phyloP scores from a whole-genome alignment of 2,797 vertebrate genomes.

The Phataginus tetradactyla region DNA sequence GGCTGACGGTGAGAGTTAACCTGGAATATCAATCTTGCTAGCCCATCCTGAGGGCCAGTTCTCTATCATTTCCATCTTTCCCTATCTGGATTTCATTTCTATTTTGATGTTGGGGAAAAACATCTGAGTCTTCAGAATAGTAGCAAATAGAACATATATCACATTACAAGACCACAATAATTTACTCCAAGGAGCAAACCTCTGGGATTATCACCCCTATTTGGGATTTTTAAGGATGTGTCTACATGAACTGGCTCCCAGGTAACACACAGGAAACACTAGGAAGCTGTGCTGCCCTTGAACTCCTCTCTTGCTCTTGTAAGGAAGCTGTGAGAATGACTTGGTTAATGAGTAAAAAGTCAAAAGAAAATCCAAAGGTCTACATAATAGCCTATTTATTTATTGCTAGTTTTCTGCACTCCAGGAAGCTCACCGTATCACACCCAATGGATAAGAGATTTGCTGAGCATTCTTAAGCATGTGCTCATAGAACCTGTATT shows the following conservation, averaged over 20 bases:
- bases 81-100: not conserved
- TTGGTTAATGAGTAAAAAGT: not conserved
- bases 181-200: not conserved
- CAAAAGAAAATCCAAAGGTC: not conserved
- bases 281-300: not conserved
- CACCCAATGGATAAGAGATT: not conserved
- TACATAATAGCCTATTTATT: not conserved
- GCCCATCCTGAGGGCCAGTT: not conserved
- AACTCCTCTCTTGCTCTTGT: not conserved
- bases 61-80: not conserved
- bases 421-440: accelerated
- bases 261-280: not conserved
- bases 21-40: too few species aligned
- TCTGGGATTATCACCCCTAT: not conserved
- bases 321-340: not conserved
- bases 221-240: too few species aligned
- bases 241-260: not conserved
- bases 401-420: not conserved
- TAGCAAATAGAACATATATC: not conserved
- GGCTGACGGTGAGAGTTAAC: accelerated
- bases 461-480: not conserved
- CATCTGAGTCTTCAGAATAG: not conserved
- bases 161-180: not conserved
- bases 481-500: not conserved
- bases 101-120: not conserved